Percentiles rank a stretch among this genome's conserved stretches.
phyloP scores from a whole-genome alignment of 1,140 invertebrate species.

The Heliothis subflexa region DNA sequence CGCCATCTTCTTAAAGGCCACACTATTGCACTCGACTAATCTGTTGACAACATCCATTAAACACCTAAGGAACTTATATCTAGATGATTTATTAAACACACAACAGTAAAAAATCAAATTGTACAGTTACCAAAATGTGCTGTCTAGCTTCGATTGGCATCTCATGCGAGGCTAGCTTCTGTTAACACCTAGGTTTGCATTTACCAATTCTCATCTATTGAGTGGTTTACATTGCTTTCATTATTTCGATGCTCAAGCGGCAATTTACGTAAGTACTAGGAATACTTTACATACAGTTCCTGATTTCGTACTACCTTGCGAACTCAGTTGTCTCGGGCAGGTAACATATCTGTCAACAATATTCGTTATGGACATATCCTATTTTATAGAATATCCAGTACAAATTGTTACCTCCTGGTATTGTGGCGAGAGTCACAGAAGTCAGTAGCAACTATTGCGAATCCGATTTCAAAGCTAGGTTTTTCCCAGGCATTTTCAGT shows the following conservation, averaged over 20 bases:
- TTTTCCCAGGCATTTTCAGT: too few relatives aligned
- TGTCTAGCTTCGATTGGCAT: not conserved
- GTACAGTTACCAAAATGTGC: not conserved
- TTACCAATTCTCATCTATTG: not conserved
- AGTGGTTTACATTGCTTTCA: not conserved
- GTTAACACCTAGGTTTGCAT: not conserved
- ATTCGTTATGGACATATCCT: not conserved
- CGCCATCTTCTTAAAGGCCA: conserved; percentile 1
- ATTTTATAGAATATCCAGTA: not conserved
- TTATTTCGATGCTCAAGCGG: not conserved
- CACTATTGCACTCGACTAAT: not conserved
- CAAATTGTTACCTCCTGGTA: not conserved
- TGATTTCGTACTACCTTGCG: too few relatives aligned
- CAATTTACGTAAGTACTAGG: not conserved
- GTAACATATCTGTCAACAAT: conserved; percentile 5
- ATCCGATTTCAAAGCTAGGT: too few relatives aligned
- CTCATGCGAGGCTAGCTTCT: not conserved
- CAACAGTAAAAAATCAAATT: not conserved
- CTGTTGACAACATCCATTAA: conserved; percentile 18
- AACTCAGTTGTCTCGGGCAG: not conserved
- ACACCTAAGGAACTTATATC: not conserved
- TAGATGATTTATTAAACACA: not conserved
- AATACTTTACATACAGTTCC: too few relatives aligned
- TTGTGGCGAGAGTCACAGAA: not conserved
- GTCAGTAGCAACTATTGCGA: too few relatives aligned